Conservation (phyloP, 2,113 vertebrate species). For the Poeciliopsis retropinna region DNA sequence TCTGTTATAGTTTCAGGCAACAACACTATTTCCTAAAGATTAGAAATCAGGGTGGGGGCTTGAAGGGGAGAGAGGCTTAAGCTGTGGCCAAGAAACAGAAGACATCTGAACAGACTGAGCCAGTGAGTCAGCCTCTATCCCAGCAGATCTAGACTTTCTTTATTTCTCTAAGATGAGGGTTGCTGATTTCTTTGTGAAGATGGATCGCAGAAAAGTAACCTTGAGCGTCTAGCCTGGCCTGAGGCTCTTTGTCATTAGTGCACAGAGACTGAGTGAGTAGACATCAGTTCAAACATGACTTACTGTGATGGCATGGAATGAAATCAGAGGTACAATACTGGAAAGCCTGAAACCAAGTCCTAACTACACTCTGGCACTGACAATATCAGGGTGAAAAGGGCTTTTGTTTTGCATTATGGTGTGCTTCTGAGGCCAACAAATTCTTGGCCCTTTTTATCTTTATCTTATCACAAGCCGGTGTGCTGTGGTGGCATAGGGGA, state of each 20-base stretch:
- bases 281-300: constrained; percentile 29
- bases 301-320: constrained; percentile 19
- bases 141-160: constrained; percentile 53
- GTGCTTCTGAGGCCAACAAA: constrained; percentile 4
- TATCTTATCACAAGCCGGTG: no score
- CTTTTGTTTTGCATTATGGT: constrained; percentile 15
- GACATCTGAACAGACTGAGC: constrained; percentile 57
- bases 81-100: constrained; percentile 46
- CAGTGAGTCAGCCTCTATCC: constrained; percentile 63
- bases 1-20: constrained; percentile 23
- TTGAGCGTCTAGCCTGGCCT: constrained; percentile 58
- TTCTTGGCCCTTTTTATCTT: neutral
- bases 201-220: constrained; percentile 52
- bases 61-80: constrained; percentile 10
- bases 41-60: constrained; percentile 38
- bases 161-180: constrained; percentile 64
- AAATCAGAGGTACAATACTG: constrained; percentile 18
- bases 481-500: no score
- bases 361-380: neutral
- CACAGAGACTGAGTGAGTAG: constrained; percentile 22
- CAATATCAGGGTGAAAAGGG: neutral
- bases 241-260: constrained; percentile 56
- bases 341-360: neutral
- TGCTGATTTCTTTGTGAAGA: constrained; percentile 64
- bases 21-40: constrained; percentile 34